Percentiles rank a stretch among this genome's conserved stretches.
Evolutionary conservation across 2,113 vertebrate species (phyloP).

Genomic region (Myrmecophaga tridactyla): DNA sequence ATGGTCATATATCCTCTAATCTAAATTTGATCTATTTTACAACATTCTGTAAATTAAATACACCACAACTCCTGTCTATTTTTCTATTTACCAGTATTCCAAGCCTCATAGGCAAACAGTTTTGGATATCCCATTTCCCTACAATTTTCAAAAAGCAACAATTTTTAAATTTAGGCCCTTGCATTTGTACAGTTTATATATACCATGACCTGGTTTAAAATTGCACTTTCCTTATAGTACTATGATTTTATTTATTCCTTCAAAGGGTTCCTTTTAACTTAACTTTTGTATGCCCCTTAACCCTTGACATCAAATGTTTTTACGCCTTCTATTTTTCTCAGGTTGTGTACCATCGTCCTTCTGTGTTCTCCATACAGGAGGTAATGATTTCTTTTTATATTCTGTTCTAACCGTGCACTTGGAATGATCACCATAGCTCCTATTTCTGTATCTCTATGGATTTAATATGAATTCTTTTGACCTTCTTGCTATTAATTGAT

Average conservation of each 20-base stretch:
- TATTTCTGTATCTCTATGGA: not conserved
- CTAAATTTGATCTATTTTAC: not conserved
- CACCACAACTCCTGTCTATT: not conserved
- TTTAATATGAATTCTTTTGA: not conserved
- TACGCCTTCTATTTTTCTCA: not conserved
- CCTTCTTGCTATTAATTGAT: not conserved
- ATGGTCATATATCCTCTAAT: not conserved
- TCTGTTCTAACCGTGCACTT: not conserved
- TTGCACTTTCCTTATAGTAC: too few relatives aligned
- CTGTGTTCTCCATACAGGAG: not conserved
- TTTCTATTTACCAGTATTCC: not conserved
- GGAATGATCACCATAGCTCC: not conserved
- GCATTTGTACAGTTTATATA: not conserved
- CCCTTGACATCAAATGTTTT: not conserved
- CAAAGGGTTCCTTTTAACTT: constrained; percentile 8
- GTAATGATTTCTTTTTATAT: not conserved
- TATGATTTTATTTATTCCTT: not conserved
- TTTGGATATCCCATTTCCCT: not conserved
- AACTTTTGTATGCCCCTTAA: not conserved
- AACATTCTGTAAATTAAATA: not conserved
- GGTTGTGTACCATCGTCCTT: not conserved
- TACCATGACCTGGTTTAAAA: too few relatives aligned
- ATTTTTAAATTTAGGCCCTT: not conserved
- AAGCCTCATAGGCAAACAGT: not conserved
- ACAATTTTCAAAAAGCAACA: not conserved